A percentile compares a stretch with the other conserved stretches of the same genome.
phyloP scores from a whole-genome alignment of 2,113 vertebrate genomes.

The Rhineura floridana region DNA sequence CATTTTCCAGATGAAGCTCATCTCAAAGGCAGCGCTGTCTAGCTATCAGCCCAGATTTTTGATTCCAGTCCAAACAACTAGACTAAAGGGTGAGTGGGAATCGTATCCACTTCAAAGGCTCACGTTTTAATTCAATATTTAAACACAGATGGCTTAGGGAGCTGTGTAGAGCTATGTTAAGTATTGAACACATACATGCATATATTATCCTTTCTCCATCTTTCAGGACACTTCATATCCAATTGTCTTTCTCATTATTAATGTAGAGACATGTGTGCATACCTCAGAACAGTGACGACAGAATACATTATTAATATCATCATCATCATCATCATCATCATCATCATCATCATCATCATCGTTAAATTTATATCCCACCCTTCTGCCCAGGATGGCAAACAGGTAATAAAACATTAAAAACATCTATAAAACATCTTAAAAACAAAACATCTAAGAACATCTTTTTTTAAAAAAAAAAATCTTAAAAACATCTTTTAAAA shows the following conservation, averaged over 20 bases:
- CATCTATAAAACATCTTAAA: too few species aligned
- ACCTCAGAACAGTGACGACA: background rate
- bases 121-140: background rate
- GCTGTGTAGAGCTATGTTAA: background rate
- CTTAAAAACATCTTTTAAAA: too few species aligned
- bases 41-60: background rate
- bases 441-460: too few species aligned
- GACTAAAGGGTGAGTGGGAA: background rate
- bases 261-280: too few species aligned
- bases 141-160: background rate
- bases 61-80: background rate
- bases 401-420: too few species aligned
- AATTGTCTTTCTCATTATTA: background rate
- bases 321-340: too few species aligned
- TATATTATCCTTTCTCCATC: background rate
- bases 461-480: too few species aligned
- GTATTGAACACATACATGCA: background rate
- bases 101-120: background rate
- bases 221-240: background rate
- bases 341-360: too few species aligned
- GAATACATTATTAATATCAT: background rate
- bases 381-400: too few species aligned
- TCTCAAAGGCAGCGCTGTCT: background rate
- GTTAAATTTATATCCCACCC: too few species aligned
- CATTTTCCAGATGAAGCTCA: slow-evolving; percentile 39